Evolutionary conservation across 2,797 vertebrate species (phyloP).

Genomic region (Cyprinella venusta): DNA sequence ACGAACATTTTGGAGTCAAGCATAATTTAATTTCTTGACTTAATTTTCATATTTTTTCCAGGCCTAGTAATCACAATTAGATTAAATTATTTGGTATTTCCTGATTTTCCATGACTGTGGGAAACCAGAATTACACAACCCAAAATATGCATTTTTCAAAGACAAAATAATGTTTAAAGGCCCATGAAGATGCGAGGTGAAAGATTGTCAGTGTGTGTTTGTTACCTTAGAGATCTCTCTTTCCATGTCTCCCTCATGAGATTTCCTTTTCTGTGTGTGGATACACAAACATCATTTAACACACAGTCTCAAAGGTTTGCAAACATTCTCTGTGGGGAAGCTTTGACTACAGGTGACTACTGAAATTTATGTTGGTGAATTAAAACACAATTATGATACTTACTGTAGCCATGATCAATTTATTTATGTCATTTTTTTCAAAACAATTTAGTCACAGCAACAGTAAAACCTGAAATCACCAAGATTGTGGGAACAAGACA

Average conservation of each 20-base stretch:
- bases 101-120: not conserved
- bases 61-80: not conserved
- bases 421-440: not conserved
- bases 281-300: conserved; percentile 44
- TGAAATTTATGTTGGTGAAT: not conserved
- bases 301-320: conserved; percentile 28
- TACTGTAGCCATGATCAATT: not conserved
- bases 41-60: not conserved
- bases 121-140: not conserved
- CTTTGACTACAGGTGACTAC: too few relatives aligned
- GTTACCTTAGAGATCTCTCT: conserved; percentile 81
- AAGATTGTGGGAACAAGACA: not conserved
- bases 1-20: not conserved
- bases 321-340: not conserved
- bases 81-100: not conserved
- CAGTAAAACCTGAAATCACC: not conserved
- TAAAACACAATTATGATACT: not conserved
- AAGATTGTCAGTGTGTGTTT: conserved; percentile 25
- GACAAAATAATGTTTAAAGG: not conserved
- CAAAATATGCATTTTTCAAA: not conserved
- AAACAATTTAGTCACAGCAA: not conserved
- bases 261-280: conserved; percentile 74
- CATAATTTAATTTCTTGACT: not conserved
- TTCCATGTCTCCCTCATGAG: conserved; percentile 76
- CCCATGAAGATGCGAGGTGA: not conserved